Conservation (phyloP, 2,797 vertebrate genomes). For the Cyprinella venusta region DNA sequence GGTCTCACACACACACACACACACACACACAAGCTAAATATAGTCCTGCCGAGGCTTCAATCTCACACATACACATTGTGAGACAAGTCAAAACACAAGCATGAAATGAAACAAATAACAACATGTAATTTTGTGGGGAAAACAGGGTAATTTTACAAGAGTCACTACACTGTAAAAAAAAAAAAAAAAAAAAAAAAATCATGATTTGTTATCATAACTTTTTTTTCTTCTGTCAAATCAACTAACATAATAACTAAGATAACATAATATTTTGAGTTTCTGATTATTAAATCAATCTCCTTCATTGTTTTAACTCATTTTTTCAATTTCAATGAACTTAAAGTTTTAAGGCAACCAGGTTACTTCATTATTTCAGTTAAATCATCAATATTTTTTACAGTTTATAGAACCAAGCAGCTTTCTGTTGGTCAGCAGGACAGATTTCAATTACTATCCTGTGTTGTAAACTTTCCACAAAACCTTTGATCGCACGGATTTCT, state of each 20-base stretch:
- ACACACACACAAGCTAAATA: conserved; percentile 45
- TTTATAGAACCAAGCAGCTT: neutral
- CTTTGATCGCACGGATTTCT: too few relatives aligned
- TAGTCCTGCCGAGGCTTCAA: conserved; percentile 46
- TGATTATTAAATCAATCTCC: too few relatives aligned
- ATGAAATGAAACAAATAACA: conserved; percentile 35
- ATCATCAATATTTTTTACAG: too few relatives aligned
- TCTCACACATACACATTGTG: conserved; percentile 45
- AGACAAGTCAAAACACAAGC: conserved; percentile 39
- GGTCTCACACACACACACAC: conserved; percentile 31
- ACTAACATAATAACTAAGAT: too few relatives aligned
- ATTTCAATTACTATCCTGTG: neutral
- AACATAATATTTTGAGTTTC: too few relatives aligned
- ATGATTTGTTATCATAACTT: too few relatives aligned
- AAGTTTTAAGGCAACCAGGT: too few relatives aligned
- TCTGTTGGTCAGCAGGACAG: neutral
- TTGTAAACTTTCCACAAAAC: neutral
- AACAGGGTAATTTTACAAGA: neutral
- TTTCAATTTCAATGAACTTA: too few relatives aligned
- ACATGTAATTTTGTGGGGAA: neutral
- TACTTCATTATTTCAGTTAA: too few relatives aligned
- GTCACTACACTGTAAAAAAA: neutral
- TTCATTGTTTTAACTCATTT: too few relatives aligned
- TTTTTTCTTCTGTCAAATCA: too few relatives aligned
- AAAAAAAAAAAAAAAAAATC: too few relatives aligned